These are phyloP conservation scores for Holothuria leucospilota DNA, from an alignment of 53 echinoderm and acorn worm genomes.

Conservation along the genomic window DNA sequence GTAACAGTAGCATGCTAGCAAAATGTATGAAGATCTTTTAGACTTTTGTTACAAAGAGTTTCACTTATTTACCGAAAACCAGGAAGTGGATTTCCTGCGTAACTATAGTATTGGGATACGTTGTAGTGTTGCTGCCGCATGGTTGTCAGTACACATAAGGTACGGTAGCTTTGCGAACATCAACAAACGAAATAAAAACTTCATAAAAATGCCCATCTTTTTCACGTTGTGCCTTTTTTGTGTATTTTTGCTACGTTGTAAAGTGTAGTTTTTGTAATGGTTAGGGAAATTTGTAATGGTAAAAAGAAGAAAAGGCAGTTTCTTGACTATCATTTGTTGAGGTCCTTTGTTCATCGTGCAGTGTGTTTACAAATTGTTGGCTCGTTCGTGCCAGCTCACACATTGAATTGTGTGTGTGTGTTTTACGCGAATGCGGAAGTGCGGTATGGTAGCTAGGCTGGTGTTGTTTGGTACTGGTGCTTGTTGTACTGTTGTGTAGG, in stretches of 20 bases:
- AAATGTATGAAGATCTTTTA: background rate
- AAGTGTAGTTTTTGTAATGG: no score
- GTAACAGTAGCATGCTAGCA: background rate
- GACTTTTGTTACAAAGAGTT: no score
- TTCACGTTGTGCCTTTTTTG: no score
- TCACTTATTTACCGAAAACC: constrained; percentile 50
- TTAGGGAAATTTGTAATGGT: no score
- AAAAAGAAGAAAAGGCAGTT: no score
- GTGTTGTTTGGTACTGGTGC: background rate
- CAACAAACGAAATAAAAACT: no score
- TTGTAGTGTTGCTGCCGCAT: background rate
- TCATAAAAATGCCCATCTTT: no score
- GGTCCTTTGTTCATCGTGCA: no score
- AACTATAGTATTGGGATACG: background rate
- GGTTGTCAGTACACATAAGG: background rate
- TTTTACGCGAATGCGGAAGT: constrained; percentile 43
- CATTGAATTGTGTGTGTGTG: background rate
- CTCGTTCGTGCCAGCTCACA: background rate
- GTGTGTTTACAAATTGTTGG: constrained; percentile 29
- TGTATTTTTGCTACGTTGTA: no score
- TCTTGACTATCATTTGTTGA: no score
- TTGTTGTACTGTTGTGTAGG: no score
- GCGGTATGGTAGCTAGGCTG: constrained; percentile 8
- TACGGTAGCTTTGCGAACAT: no score
- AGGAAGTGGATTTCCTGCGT: constrained; percentile 81